Evolutionary conservation across 2,797 vertebrate genomes (phyloP).

Genomic region (Pseudochirops corinnae): DNA sequence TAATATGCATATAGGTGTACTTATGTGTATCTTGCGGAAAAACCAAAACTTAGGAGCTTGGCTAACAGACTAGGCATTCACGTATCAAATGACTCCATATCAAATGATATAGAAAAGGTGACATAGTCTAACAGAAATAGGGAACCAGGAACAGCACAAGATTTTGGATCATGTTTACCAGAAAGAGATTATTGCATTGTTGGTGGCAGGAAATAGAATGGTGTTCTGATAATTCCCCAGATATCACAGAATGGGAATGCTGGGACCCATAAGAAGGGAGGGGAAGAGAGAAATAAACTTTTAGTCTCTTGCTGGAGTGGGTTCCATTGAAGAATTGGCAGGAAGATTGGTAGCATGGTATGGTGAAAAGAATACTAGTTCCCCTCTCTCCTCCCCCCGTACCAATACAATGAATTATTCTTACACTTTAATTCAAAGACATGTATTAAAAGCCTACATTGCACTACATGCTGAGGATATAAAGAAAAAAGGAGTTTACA

Average conservation of each 20-base stretch:
- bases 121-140: not conserved
- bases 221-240: not conserved
- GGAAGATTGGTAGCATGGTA: not conserved
- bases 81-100: conserved; percentile 23
- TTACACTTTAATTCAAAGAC: not conserved
- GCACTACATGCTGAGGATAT: not conserved
- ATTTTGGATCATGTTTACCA: not conserved
- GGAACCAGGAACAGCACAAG: not conserved
- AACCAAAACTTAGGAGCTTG: conserved; percentile 1
- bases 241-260: conserved; percentile 15
- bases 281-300: conserved; percentile 20
- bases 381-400: not conserved
- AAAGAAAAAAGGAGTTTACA: not conserved
- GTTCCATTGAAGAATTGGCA: not conserved
- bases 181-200: not conserved
- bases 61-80: conserved; percentile 14
- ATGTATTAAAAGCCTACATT: not conserved
- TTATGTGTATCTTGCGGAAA: not conserved
- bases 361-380: not conserved
- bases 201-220: not conserved
- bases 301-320: conserved; percentile 6
- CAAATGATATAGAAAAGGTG: conserved; percentile 10
- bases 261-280: not conserved
- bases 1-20: not conserved
- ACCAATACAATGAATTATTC: not conserved